phyloP scores from a whole-genome alignment of 2,888 invertebrate genomes.

The Lycaena phlaeas region DNA sequence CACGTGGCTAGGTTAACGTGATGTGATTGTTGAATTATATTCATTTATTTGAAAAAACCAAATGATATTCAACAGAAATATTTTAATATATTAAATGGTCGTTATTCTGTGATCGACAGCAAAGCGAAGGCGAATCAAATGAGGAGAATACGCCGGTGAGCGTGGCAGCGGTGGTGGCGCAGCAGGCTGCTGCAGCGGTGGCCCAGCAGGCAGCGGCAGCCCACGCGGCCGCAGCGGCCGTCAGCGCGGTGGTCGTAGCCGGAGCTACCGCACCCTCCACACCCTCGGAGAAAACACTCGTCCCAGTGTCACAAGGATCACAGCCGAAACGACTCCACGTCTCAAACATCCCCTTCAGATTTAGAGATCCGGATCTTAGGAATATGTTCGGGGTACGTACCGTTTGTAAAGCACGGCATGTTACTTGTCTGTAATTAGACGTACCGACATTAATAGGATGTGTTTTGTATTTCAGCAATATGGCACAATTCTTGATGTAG shows the following conservation, averaged over 20 bases:
- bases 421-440: constrained; percentile 1
- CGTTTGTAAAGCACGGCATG: constrained; percentile 24
- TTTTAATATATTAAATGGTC: no score
- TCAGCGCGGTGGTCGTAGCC: constrained; percentile 40
- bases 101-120: constrained; percentile 26
- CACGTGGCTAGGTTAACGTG: no score
- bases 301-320: constrained; percentile 60
- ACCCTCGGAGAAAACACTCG: constrained; percentile 65
- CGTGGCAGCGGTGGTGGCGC: constrained; percentile 50
- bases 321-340: constrained; percentile 98
- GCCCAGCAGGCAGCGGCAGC: constrained; percentile 66
- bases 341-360: constrained; percentile 99
- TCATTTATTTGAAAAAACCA: no score
- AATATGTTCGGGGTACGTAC: constrained; percentile 97
- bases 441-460: constrained; percentile 15
- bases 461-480: constrained; percentile 89
- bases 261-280: constrained; percentile 40
- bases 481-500: constrained; percentile 98
- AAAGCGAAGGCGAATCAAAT: constrained; percentile 66
- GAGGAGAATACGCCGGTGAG: constrained; percentile 71
- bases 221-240: constrained; percentile 60
- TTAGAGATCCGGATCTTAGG: constrained; percentile 98
- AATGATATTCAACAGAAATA: no score
- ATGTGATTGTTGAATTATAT: no score
- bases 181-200: constrained; percentile 50